Evolutionary conservation across 2,797 vertebrate species (phyloP).

Genomic region (Ciconia nigra): DNA sequence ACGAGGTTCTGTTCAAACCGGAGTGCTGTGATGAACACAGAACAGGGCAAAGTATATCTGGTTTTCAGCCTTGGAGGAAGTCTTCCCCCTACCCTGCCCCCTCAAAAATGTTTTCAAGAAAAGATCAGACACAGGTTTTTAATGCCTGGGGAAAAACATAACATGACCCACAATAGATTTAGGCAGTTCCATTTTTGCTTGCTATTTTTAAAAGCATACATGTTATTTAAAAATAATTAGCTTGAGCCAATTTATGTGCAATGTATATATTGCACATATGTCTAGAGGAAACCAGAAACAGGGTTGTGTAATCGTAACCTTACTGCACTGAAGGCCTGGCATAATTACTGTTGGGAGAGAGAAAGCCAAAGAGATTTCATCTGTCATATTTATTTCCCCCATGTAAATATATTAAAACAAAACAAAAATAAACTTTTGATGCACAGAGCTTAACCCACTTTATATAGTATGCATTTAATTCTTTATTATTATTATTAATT

Average conservation of each 20-base stretch:
- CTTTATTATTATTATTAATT: background rate
- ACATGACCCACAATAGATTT: conserved; percentile 9
- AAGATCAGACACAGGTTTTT: conserved; percentile 35
- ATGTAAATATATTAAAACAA: conserved; percentile 18
- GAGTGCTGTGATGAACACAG: background rate
- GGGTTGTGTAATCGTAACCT: conserved; percentile 43
- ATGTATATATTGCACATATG: conserved; percentile 41
- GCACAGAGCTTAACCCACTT: background rate
- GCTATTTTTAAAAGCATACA: conserved; percentile 53
- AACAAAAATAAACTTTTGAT: conserved; percentile 30
- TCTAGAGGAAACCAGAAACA: conserved; percentile 46
- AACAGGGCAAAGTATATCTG: conserved; percentile 37
- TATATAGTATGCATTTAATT: background rate
- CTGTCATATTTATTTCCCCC: conserved; percentile 28
- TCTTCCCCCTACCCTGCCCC: background rate
- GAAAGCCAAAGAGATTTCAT: conserved; percentile 49
- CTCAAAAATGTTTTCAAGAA: conserved; percentile 36
- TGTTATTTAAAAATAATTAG: conserved; percentile 62
- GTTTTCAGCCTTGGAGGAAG: conserved; percentile 41
- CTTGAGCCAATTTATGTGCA: conserved; percentile 45
- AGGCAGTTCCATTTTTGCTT: conserved; percentile 50
- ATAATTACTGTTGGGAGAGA: background rate
- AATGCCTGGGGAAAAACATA: conserved; percentile 52
- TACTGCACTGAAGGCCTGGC: conserved; percentile 16
- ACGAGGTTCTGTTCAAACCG: background rate